These are phyloP conservation scores for Aurelia sp. DNA, from an alignment of 30 jellyfish, hydroid and myxozoan species.

Conservation along the genomic window DNA sequence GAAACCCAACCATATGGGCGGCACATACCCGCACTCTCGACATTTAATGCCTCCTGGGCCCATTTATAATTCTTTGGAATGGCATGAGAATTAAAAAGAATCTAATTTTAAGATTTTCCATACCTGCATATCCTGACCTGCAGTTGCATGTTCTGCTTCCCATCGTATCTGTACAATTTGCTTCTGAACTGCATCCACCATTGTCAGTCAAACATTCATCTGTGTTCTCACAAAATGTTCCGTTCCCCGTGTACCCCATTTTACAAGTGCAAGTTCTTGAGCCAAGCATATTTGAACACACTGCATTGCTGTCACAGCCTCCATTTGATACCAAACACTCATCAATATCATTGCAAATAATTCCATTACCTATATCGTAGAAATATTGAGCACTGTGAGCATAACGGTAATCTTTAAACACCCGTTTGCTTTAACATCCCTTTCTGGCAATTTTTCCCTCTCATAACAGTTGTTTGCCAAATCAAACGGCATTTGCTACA, in stretches of 20 bases:
- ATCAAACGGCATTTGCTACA: no score
- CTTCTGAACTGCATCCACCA: not conserved
- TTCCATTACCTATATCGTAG: conserved; percentile 25
- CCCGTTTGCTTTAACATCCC: no score
- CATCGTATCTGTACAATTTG: conserved; percentile 12
- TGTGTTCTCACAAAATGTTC: conserved; percentile 24
- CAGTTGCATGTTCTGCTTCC: conserved; percentile 23
- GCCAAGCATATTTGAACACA: conserved; percentile 23
- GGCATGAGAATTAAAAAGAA: no score
- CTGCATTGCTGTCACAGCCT: conserved; percentile 16
- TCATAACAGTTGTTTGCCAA: no score
- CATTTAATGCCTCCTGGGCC: no score
- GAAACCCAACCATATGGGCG: no score
- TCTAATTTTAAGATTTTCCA: no score
- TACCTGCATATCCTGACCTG: conserved; percentile 7
- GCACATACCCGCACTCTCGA: no score
- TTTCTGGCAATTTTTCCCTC: no score
- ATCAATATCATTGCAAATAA: conserved; percentile 23
- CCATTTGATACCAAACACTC: conserved; percentile 25
- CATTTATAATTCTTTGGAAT: no score
- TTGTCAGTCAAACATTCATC: conserved; percentile 1
- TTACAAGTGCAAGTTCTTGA: conserved; percentile 33
- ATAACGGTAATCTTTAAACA: no score
- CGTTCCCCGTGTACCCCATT: conserved; percentile 38
- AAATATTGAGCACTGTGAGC: no score